Conservation (phyloP, 2,797 vertebrate species). For the Pygocentrus nattereri region DNA sequence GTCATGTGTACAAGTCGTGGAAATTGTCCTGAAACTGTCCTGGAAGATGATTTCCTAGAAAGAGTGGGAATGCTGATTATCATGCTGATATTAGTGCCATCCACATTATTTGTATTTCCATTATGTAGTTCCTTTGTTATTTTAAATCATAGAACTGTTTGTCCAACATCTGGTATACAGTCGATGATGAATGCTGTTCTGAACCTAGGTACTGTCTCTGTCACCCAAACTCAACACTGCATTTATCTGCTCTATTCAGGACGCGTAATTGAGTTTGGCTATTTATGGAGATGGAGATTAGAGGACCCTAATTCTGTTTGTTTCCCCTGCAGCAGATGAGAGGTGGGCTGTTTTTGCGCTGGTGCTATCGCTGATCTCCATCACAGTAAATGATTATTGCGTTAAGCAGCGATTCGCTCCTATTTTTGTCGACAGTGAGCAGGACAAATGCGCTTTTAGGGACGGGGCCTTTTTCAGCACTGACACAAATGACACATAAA, state of each 20-base stretch:
- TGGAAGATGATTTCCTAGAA: too few species aligned
- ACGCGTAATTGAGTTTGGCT: constrained; percentile 57
- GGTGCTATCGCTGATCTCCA: constrained; percentile 61
- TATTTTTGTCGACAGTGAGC: constrained; percentile 73
- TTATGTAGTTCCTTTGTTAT: neutral
- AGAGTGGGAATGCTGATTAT: too few species aligned
- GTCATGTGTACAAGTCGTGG: too few species aligned
- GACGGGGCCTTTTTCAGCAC: constrained; percentile 76
- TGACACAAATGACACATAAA: constrained; percentile 75
- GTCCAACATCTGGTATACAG: constrained; percentile 3
- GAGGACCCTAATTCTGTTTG: constrained; percentile 62
- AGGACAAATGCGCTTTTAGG: constrained; percentile 80
- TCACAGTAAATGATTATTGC: constrained; percentile 75
- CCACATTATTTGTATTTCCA: neutral
- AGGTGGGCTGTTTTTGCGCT: constrained; percentile 55
- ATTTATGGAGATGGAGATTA: constrained; percentile 63
- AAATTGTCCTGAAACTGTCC: too few species aligned
- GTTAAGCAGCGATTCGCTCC: constrained; percentile 78
- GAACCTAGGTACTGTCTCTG: constrained; percentile 47
- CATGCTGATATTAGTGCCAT: neutral
- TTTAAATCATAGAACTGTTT: neutral
- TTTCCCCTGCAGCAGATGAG: constrained; percentile 49
- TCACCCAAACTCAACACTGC: constrained; percentile 54
- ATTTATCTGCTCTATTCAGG: constrained; percentile 58
- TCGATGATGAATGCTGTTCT: constrained; percentile 46